Evolutionary conservation across 92 coral and sea anemone genomes (phyloP), one percentile per base, ranked within the genome.

Genomic region (Palythoa grandiflora): DNA sequence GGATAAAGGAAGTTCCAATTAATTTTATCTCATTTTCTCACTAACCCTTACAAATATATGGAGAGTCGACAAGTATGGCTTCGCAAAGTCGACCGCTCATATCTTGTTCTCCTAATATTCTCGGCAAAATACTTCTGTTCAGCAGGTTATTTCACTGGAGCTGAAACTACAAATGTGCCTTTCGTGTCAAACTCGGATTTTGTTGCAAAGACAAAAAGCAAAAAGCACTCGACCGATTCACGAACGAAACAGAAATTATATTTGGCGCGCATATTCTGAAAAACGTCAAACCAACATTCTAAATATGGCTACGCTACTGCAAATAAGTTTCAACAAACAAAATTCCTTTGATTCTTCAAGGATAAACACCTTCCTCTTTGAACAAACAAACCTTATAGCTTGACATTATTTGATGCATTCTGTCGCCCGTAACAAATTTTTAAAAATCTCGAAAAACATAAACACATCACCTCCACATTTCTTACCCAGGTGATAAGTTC

Each of bases 251-350:
- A 15, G 9, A 20, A 53, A 51, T 81, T 68, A 37, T 47, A 59
- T 66, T 81, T 81, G 86, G 86, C 86, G 86, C 86, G 75, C 75
- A 39, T 65, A 38, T 71, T 28, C 14, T 14, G 3, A 1, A 3
- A 17, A 8, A 17, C 6, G 5, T 77, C 52, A 81, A 81, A 81
- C 74, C 8, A 65, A 81, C 73, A 19, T 65, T 59, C 86, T 81
- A 81, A 59, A 81, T 81, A 81, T 63, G 71, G 86, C 86, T 47
- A 21, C 35, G 44, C 48, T 20, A 20, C 35, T 81, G 75, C 86
- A 81, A 81, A 65, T 20, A 81, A 65, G 57, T 65, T 36, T 63
- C 86, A 40, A 59, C 86, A 81, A 81, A 81, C 86, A 81, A 81
- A 66, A 66, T 66, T 66, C 86, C 20, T 65, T 38, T 9, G 71